phyloP scores from a whole-genome alignment of 2,888 invertebrate species.

The Chloroclysta siterata region DNA sequence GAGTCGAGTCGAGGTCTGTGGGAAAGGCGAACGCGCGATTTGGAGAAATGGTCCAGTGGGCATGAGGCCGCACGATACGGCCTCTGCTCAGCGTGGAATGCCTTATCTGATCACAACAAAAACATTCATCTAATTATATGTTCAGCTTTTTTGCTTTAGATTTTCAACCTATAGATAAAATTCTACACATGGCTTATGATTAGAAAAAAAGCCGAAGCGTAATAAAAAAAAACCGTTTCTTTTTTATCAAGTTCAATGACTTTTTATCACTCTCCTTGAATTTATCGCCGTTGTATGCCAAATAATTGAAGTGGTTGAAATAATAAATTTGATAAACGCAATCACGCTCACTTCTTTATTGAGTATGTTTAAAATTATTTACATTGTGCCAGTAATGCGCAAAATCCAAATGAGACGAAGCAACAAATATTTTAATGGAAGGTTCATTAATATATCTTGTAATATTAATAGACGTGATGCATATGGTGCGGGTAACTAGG shows the following conservation, averaged over 20 bases:
- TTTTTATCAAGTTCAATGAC: constrained; percentile 76
- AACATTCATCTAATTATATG: constrained; percentile 6
- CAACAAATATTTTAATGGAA: not conserved
- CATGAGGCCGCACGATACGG: constrained; percentile 51
- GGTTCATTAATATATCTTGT: not conserved
- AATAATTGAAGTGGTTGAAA: constrained; percentile 51
- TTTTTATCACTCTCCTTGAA: constrained; percentile 78
- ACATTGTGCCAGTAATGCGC: not conserved
- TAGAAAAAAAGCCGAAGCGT: not conserved
- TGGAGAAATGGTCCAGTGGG: constrained; percentile 69
- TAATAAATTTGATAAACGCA: constrained; percentile 31
- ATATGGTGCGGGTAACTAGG: constrained; percentile 5
- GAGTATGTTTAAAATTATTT: not conserved
- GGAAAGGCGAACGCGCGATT: constrained; percentile 65
- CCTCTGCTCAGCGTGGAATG: constrained; percentile 20
- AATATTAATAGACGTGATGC: not conserved
- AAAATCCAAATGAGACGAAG: not conserved
- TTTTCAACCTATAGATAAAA: not conserved
- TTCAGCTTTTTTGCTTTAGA: constrained; percentile 7
- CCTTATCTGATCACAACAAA: constrained; percentile 24
- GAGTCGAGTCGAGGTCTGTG: constrained; percentile 61
- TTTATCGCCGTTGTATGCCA: constrained; percentile 64
- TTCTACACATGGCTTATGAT: not conserved
- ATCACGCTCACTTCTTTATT: constrained; percentile 25
- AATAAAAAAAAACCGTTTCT: not conserved